phyloP scores from a whole-genome alignment of 2,888 invertebrate species.

The Trisateles emortualis region DNA sequence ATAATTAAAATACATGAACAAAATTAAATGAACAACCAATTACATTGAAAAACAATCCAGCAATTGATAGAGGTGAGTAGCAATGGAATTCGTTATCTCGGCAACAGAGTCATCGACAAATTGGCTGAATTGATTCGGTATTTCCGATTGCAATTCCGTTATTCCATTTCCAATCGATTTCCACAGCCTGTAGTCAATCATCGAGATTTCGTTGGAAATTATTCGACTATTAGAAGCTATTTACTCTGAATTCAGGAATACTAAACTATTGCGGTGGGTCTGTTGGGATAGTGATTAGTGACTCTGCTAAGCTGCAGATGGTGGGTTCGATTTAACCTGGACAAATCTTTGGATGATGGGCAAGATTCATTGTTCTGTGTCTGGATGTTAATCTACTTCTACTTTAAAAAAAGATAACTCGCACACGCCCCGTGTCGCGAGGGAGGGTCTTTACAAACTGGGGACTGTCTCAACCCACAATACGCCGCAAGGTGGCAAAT shows the following conservation, averaged over 20 bases:
- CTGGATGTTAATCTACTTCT: too few relatives aligned
- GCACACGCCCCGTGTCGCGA: too few relatives aligned
- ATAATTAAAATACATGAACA: not conserved
- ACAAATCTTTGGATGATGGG: too few relatives aligned
- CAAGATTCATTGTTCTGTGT: too few relatives aligned
- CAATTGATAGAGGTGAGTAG: slow-evolving; percentile 29
- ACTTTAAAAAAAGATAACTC: too few relatives aligned
- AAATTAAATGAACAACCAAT: slow-evolving; percentile 5
- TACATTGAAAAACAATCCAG: slow-evolving; percentile 11
- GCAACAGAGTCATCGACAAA: slow-evolving; percentile 64
- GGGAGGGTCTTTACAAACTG: too few relatives aligned
- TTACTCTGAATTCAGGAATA: slow-evolving; percentile 5
- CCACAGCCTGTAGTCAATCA: slow-evolving; percentile 46
- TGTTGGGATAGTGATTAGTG: too few relatives aligned
- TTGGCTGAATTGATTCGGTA: slow-evolving; percentile 73
- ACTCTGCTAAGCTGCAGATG: too few relatives aligned
- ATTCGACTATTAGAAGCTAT: slow-evolving; percentile 36
- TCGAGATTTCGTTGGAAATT: slow-evolving; percentile 40
- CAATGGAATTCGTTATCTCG: slow-evolving; percentile 63
- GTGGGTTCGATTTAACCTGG: too few relatives aligned
- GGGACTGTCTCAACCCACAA: too few relatives aligned
- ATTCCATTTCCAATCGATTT: slow-evolving; percentile 67
- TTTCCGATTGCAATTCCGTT: slow-evolving; percentile 74
- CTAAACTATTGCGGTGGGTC: not conserved
- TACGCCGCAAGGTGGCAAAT: too few relatives aligned